Evolutionary conservation across 2,888 invertebrate genomes (phyloP).

Genomic region (Caenorhabditis panamensis): DNA sequence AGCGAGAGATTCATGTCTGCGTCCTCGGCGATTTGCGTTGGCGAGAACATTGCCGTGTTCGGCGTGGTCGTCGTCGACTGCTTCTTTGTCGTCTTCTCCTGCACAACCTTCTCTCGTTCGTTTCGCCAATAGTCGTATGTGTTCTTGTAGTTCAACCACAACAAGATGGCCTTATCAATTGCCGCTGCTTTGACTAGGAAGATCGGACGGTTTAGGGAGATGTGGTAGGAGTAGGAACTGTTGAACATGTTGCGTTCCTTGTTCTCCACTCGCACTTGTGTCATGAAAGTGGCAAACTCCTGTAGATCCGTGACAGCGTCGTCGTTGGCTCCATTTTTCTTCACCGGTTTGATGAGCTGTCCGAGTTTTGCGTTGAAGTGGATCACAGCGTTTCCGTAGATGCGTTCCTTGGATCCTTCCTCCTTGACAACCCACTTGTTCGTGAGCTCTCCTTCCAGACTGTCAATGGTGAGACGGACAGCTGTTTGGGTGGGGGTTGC

Average conservation of each 20-base stretch:
- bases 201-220: constrained; percentile 93
- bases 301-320: constrained; percentile 98
- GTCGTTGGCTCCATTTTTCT: constrained; percentile 93
- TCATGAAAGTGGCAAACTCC: constrained; percentile 97
- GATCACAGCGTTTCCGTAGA: constrained; percentile 87
- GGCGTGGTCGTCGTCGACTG: constrained; percentile 23
- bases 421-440: constrained; percentile 82
- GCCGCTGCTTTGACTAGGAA: constrained; percentile 97
- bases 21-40: constrained; percentile 60
- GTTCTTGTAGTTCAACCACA: constrained; percentile 99
- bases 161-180: constrained; percentile 93
- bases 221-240: constrained; percentile 81
- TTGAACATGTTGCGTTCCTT: constrained; percentile 70
- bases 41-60: constrained; percentile 62
- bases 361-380: constrained; percentile 96
- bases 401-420: constrained; percentile 75
- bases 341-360: constrained; percentile 82
- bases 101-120: constrained; percentile 83
- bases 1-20: constrained; percentile 77
- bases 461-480: constrained; percentile 95
- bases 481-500: constrained; percentile 98
- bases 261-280: constrained; percentile 83
- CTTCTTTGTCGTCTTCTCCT: constrained; percentile 47
- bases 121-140: constrained; percentile 99
- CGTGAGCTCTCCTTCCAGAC: constrained; percentile 88